Evolutionary conservation across 1,140 invertebrate genomes (phyloP).

Genomic region (Hylyphantes graminicola): DNA sequence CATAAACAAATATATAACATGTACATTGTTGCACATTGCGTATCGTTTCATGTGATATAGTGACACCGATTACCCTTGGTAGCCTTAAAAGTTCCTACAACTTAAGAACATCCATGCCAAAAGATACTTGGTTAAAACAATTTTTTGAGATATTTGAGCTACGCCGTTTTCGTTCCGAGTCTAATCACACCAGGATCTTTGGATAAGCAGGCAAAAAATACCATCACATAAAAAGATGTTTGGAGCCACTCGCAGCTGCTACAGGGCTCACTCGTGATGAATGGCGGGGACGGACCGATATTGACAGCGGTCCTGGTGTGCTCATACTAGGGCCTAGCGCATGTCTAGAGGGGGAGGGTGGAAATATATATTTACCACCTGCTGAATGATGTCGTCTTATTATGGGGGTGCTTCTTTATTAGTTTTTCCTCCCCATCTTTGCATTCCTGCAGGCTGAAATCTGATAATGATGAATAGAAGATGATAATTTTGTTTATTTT

Average conservation of each 20-base stretch:
- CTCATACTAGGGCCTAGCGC: slow-evolving; percentile 32
- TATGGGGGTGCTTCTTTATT: slow-evolving; percentile 45
- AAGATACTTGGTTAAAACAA: no score
- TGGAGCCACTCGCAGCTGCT: slow-evolving; percentile 45
- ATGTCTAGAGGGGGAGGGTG: slow-evolving; percentile 35
- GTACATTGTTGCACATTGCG: no score
- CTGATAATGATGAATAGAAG: slow-evolving; percentile 46
- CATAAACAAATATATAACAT: no score
- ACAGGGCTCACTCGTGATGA: slow-evolving; percentile 45
- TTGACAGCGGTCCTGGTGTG: slow-evolving; percentile 54
- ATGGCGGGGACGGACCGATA: slow-evolving; percentile 47
- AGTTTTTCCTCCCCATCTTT: slow-evolving; percentile 8
- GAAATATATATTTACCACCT: slow-evolving; percentile 59
- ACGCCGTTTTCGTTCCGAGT: no score
- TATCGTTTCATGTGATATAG: no score
- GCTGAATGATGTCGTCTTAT: slow-evolving; percentile 52
- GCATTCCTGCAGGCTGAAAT: background rate
- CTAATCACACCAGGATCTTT: no score
- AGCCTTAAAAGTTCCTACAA: no score
- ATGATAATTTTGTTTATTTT: background rate
- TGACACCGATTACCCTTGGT: no score
- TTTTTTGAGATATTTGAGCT: no score
- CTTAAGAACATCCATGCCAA: no score
- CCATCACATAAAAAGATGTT: slow-evolving; percentile 26
- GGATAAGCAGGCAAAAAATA: no score